Conservation (phyloP, 2,888 invertebrate species). For the Exephanes ischioxanthus region DNA sequence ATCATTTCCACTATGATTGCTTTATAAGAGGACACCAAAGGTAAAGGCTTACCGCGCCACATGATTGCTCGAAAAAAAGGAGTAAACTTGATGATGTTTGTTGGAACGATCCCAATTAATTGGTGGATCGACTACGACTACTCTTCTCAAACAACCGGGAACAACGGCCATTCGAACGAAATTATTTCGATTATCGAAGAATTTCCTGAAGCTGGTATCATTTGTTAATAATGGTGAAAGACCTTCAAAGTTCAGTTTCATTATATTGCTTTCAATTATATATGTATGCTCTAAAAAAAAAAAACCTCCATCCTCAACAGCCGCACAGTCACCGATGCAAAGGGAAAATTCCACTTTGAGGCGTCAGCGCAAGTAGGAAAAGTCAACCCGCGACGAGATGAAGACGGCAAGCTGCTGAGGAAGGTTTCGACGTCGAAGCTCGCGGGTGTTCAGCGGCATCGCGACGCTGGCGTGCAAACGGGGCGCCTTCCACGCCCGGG, state of each 20-base stretch:
- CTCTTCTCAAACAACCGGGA: background rate
- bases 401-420: background rate
- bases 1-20: no score
- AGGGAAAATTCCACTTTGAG: conserved; percentile 3
- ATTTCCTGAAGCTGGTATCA: conserved; percentile 8
- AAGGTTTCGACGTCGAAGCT: conserved; percentile 16
- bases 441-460: background rate
- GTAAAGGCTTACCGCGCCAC: background rate
- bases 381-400: conserved; percentile 12
- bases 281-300: no score
- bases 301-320: no score
- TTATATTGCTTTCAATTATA: background rate
- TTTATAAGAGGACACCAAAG: background rate
- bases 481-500: conserved; percentile 6
- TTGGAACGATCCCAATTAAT: conserved; percentile 20
- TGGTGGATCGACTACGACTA: background rate
- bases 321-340: background rate
- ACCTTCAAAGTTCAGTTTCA: background rate
- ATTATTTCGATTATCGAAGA: conserved; percentile 14
- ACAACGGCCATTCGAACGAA: background rate
- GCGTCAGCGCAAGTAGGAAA: conserved; percentile 8
- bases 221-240: conserved; percentile 1
- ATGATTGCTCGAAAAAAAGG: background rate
- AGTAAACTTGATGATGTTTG: conserved; percentile 28
- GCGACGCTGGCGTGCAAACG: conserved; percentile 33